phyloP scores from a whole-genome alignment of 1,140 invertebrate genomes.

The Oscheius sp. region DNA sequence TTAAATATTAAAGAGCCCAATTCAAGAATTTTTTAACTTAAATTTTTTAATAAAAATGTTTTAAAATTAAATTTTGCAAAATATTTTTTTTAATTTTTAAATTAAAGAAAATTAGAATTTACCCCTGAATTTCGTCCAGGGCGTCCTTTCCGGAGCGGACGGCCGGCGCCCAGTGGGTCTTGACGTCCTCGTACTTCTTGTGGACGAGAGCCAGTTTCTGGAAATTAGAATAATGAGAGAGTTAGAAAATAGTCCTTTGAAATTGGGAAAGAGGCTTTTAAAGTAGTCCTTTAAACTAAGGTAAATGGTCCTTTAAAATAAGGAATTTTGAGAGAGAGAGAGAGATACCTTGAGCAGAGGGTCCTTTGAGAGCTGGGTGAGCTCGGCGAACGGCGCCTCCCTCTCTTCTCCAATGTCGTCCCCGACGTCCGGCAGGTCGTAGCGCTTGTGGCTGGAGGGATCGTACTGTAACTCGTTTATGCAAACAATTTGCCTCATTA shows the following conservation, averaged over 20 bases:
- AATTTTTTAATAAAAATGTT: too few species aligned
- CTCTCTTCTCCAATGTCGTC: neutral
- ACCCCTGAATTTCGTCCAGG: too few species aligned
- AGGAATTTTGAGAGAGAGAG: too few species aligned
- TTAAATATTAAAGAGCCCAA: too few species aligned
- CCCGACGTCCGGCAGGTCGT: conserved; percentile 3
- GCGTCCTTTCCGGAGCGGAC: neutral
- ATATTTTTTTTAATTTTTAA: too few species aligned
- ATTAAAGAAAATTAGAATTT: too few species aligned
- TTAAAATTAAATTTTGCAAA: too few species aligned
- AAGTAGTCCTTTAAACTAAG: too few species aligned
- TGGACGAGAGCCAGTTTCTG: neutral
- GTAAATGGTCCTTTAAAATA: too few species aligned
- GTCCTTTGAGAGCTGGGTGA: neutral
- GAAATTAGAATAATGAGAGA: neutral
- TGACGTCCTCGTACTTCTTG: neutral
- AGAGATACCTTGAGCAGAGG: neutral
- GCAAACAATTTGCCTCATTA: neutral
- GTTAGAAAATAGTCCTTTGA: neutral
- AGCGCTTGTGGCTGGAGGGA: conserved; percentile 3
- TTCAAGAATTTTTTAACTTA: too few species aligned
- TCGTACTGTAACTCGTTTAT: conserved; percentile 15
- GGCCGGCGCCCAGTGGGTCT: neutral
- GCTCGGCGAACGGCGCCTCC: neutral
- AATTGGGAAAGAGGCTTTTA: neutral